Base-by-base conservation (phyloP, 2,113 vertebrate genomes). In the Ondatra zibethicus region DNA sequence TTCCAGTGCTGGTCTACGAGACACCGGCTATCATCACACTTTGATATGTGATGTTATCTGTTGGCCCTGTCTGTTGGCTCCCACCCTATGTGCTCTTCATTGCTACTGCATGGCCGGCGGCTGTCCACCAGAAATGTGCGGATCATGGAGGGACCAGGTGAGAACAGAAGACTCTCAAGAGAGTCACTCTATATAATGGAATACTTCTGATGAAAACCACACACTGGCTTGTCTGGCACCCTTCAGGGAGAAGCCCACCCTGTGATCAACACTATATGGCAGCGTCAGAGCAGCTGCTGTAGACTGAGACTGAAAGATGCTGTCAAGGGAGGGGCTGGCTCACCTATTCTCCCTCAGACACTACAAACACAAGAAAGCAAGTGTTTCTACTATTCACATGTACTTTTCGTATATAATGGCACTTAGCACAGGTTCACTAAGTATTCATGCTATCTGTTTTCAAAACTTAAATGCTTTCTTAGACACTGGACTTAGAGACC, bases 251-350 rank as follows among this genome's bases (percentile, higher is more conserved):
- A n/a, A 84, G 77, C 97, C 80, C 95, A 97, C 97, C 94, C 88
- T 98, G 92, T 88, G 97, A 98, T 90, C 94, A 94, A 81, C 82
- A 93, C 93, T 94, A 97, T 19, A 65, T 17, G 88, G 68, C 84
- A 88, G 97, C 76, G 50, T 50, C 76, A 96, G 0, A 91, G 50
- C 92, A 84, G 93, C 85, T 86, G 72, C 72, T 0, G 77, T 16
- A 88, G 86, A 89, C 88, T 92, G 92, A 95, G 94, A 97, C 5
- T 97, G 73, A 58, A 92, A 33, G n/a, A 36, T 5, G 7, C 11
- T 25, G 55, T 45, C 39, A 63, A 63, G 55, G 39, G 17, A 33
- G 55, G 25, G 36, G 10, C 70, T 75, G 42, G 70, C 65, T 68
- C 4, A 7, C 29, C 47, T 42, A 25, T 52, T n/a, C 39, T 63